Evolutionary conservation across 2,113 vertebrate genomes (phyloP).

Genomic region (Grantiella picta): DNA sequence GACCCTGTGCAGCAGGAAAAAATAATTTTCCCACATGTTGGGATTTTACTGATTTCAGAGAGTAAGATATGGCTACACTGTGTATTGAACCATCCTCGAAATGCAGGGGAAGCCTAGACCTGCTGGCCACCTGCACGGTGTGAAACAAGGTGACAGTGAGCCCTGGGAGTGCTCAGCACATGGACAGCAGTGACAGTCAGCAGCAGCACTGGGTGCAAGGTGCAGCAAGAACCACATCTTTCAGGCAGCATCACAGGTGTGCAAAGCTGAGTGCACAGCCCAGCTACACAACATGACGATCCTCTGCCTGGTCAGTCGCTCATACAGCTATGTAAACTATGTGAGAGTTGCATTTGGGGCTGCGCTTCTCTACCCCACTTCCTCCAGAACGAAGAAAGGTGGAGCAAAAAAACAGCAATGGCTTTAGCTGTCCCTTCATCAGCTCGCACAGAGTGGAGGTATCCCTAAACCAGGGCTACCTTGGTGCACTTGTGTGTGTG

Average conservation of each 20-base stretch:
- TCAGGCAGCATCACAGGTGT: no score
- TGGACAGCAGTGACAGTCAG: neutral
- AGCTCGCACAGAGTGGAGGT: fast-evolving
- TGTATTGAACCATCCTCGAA: neutral
- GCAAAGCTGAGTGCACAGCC: neutral
- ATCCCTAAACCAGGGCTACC: neutral
- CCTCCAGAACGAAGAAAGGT: neutral
- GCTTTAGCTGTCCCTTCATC: neutral
- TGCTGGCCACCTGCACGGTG: neutral
- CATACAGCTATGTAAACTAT: neutral
- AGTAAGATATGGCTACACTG: neutral
- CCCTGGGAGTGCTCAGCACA: neutral
- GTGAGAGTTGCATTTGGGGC: neutral
- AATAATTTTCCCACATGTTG: neutral
- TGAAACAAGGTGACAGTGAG: fast-evolving
- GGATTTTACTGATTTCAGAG: neutral
- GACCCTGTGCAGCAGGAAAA: neutral
- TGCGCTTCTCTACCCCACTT: neutral
- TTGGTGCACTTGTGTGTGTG: neutral
- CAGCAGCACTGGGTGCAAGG: fast-evolving
- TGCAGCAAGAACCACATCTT: neutral
- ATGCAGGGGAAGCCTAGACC: neutral
- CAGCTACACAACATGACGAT: no score
- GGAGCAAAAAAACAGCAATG: neutral
- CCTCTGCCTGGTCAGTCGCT: neutral